Evolutionary conservation across 2,797 vertebrate species (phyloP).

Genomic region (Buphagus erythrorhynchus): DNA sequence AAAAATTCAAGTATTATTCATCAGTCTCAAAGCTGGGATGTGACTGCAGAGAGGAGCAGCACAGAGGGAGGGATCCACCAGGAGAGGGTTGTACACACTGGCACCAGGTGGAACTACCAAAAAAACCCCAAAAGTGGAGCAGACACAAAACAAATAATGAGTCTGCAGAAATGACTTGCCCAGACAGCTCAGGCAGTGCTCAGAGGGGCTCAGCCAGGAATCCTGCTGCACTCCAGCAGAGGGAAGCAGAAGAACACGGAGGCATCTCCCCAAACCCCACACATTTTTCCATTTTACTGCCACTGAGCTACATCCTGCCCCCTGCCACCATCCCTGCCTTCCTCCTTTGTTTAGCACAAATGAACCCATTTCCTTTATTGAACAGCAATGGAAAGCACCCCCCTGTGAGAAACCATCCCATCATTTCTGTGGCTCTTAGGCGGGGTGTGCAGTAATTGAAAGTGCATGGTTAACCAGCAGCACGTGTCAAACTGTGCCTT

Average conservation of each 20-base stretch:
- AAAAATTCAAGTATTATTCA: background rate
- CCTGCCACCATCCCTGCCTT: background rate
- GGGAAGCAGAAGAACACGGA: conserved; percentile 58
- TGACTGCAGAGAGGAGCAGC: background rate
- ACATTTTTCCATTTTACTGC: accelerated
- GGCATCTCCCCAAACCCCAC: background rate
- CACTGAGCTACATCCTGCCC: background rate
- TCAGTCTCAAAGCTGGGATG: background rate
- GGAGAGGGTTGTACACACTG: accelerated
- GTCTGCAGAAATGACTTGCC: background rate
- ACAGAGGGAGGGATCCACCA: background rate
- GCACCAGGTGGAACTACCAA: accelerated
- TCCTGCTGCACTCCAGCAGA: conserved; percentile 56
- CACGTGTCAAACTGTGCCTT: background rate
- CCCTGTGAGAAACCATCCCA: background rate
- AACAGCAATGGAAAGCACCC: background rate
- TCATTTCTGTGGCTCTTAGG: background rate
- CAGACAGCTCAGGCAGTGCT: background rate
- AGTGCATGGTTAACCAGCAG: background rate
- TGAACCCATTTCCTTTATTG: background rate
- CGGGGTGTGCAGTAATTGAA: background rate
- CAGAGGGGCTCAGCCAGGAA: background rate
- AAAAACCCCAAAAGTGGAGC: accelerated
- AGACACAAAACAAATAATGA: background rate
- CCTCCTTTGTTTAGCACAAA: background rate